Percentiles rank a stretch among this genome's conserved stretches.
Conservation (phyloP, 2,888 invertebrate species). For the Eupsilia transversa region DNA sequence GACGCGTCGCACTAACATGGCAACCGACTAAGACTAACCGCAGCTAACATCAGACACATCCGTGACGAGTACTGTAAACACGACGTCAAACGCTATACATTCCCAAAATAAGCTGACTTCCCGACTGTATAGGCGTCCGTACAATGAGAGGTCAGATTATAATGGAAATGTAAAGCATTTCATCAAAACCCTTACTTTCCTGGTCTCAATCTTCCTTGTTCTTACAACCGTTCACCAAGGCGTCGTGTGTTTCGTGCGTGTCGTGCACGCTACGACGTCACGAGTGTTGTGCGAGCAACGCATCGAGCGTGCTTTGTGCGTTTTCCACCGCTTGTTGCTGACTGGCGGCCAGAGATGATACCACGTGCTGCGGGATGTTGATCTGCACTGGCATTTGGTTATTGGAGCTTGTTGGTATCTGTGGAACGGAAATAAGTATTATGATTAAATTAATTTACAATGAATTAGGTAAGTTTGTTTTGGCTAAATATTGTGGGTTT, state of each 20-base stretch:
- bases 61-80: background rate
- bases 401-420: slow-evolving; percentile 91
- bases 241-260: background rate
- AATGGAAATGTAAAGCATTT: background rate
- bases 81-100: background rate
- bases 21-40: too few relatives aligned
- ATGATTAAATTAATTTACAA: background rate
- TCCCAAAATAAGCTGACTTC: slow-evolving; percentile 5
- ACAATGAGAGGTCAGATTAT: slow-evolving; percentile 6
- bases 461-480: background rate
- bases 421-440: slow-evolving; percentile 7
- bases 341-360: slow-evolving; percentile 80
- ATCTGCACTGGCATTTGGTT: slow-evolving; percentile 92
- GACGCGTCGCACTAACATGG: too few relatives aligned
- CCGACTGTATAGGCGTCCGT: background rate
- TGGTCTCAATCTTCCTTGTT: slow-evolving; percentile 1
- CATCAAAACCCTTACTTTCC: background rate
- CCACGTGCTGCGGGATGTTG: slow-evolving; percentile 91
- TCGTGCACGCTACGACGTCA: slow-evolving; percentile 71
- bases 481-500: too few relatives aligned
- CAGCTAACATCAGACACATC: background rate
- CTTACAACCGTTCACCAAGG: background rate
- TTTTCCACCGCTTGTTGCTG: slow-evolving; percentile 72
- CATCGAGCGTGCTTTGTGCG: slow-evolving; percentile 81
- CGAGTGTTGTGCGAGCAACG: slow-evolving; percentile 82